These are phyloP conservation scores for Etia nguti DNA, from an alignment of 2,113 vertebrate genomes.

Conservation along the genomic window DNA sequence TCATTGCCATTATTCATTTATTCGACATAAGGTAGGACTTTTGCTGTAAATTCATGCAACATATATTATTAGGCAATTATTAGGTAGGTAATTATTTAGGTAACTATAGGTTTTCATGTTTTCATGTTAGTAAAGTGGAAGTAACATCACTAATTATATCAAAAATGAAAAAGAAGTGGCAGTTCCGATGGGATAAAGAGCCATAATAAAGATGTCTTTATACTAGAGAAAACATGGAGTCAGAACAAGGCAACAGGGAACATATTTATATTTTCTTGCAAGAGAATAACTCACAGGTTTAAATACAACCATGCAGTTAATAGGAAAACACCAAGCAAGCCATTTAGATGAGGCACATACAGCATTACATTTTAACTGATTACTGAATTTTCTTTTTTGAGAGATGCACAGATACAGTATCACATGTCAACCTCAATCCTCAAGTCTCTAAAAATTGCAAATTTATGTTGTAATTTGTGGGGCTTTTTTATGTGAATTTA, in stretches of 20 bases:
- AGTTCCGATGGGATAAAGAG: neutral
- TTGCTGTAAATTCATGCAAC: neutral
- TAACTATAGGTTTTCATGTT: neutral
- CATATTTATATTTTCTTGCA: neutral
- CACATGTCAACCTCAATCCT: too few species aligned
- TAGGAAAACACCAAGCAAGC: neutral
- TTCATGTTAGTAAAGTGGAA: neutral
- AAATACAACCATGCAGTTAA: neutral
- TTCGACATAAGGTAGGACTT: neutral
- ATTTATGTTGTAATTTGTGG: too few species aligned
- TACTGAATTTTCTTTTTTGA: too few species aligned
- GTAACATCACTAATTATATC: neutral
- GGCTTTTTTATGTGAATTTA: too few species aligned
- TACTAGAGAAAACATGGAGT: neutral
- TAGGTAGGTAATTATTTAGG: too few species aligned
- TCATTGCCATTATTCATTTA: neutral
- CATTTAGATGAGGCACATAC: neutral
- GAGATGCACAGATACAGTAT: too few species aligned
- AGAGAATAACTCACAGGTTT: neutral
- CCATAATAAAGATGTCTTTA: neutral
- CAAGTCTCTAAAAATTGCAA: too few species aligned
- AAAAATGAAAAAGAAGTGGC: neutral
- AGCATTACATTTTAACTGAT: neutral
- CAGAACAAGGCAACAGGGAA: neutral
- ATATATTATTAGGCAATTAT: too few species aligned